Base-by-base conservation (phyloP, 2,113 vertebrate species). In the Dendrocopos noguchii region DNA sequence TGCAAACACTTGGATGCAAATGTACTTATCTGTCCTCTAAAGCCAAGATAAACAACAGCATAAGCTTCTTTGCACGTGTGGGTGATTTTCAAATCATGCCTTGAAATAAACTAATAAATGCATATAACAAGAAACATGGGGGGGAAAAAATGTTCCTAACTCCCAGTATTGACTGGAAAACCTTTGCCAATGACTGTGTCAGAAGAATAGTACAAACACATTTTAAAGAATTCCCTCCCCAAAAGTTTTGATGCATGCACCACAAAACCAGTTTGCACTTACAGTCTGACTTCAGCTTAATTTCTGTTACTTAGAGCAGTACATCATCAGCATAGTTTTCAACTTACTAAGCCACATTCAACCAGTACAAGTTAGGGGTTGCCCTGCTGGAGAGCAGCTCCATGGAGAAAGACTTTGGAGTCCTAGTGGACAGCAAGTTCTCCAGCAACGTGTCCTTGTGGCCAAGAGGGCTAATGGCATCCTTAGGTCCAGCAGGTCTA, bases 71-170 rank as follows among this genome's bases (percentile, higher is more conserved):
- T 72, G 14, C 9, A 78, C 56, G 56, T 34, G 4, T 33, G 55
- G 86, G 28, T 94, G 73, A 80, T 80, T 96, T 94, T 67, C 39
- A 94, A 77, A 93, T 75, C 27, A 64, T 80, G 52, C 28, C 85
- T 94, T 93, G 59, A 64, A 96, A 93, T 11, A 93, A 80, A 81
- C 71, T 61, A 36, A 87, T 81, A 64, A 57, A 79, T 93, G 88
- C 9, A 15, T 7, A 56, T 10, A 50, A 87, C 13, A 50, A 87
- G 57, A 84, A 90, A 86, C 63, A 74, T 1, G 89, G 47, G 20
- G 9, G 10, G n/a, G n/a, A 56, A 76, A 56, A 79, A 87, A 84
- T 33, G 6, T 50, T 29, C 59, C 33, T 57, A 78, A 1, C 91
- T 92, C 68, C 76, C 47, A 80, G 27, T 76, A 12, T 36, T 71